phyloP scores from a whole-genome alignment of 2,113 vertebrate species.

The Calypte anna region DNA sequence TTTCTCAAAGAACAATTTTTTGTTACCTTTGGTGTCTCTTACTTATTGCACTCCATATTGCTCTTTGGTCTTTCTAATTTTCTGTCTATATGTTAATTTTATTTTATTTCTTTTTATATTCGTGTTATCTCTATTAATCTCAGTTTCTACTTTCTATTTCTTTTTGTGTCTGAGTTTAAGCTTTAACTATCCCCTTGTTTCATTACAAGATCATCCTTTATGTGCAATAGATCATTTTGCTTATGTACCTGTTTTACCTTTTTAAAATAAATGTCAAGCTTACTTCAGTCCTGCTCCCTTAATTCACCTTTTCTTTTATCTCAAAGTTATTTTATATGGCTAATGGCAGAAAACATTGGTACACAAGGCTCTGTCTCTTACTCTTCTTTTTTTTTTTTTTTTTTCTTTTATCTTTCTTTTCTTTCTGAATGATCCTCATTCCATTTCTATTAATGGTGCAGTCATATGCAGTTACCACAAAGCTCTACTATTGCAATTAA shows the following conservation, averaged over 20 bases:
- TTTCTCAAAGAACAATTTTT: not conserved
- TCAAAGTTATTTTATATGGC: not conserved
- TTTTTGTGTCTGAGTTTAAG: not conserved
- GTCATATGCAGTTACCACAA: not conserved
- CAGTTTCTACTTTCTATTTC: not conserved
- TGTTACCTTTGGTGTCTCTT: not conserved
- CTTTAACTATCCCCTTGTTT: not conserved
- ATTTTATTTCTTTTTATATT: not conserved
- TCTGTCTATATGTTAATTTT: not conserved
- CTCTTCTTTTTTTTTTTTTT: not conserved
- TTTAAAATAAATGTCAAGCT: not conserved
- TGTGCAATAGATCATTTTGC: not conserved
- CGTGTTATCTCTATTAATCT: not conserved
- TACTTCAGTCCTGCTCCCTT: not conserved
- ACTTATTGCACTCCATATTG: not conserved
- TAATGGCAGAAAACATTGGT: not conserved
- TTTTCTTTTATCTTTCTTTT: not conserved
- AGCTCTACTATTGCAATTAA: not conserved
- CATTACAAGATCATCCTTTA: not conserved
- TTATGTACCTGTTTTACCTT: not conserved
- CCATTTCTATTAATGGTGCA: not conserved
- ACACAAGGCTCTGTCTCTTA: not conserved
- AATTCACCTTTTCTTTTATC: not conserved
- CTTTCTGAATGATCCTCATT: not conserved
- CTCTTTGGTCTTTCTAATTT: not conserved